These are phyloP conservation scores for Nomada ferruginata DNA, from an alignment of 2,888 invertebrate species.

Conservation along the genomic window DNA sequence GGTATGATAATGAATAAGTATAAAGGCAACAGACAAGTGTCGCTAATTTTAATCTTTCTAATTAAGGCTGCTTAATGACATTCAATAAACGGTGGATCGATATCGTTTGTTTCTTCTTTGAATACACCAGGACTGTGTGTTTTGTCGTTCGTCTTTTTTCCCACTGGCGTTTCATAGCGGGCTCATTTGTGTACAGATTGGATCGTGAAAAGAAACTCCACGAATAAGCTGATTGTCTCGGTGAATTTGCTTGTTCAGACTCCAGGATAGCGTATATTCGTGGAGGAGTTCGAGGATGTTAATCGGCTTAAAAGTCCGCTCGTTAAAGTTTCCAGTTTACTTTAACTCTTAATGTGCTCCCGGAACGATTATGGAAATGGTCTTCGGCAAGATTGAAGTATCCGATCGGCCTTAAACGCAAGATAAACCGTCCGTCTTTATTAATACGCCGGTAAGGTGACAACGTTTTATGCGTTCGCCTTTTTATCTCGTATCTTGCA, in stretches of 20 bases:
- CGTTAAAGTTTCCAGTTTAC: constrained; percentile 64
- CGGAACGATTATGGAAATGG: constrained; percentile 62
- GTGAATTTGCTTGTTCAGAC: constrained; percentile 39
- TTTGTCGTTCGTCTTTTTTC: not conserved
- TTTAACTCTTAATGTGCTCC: constrained; percentile 53
- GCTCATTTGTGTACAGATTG: constrained; percentile 46
- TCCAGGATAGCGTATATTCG: constrained; percentile 38
- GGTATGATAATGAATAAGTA: not conserved
- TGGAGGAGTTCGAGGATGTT: constrained; percentile 57
- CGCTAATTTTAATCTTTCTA: not conserved
- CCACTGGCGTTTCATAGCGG: constrained; percentile 16
- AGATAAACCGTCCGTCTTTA: constrained; percentile 44
- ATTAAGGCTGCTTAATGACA: not conserved
- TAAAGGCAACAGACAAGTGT: not conserved
- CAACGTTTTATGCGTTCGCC: constrained; percentile 2
- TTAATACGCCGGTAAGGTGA: constrained; percentile 13
- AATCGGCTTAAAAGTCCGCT: constrained; percentile 66
- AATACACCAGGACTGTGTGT: not conserved
- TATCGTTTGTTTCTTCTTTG: constrained; percentile 1
- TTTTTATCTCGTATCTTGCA: constrained; percentile 22
- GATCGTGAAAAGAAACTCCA: constrained; percentile 49
- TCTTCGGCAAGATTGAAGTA: constrained; percentile 37
- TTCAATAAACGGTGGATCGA: not conserved
- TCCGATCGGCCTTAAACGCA: constrained; percentile 45
- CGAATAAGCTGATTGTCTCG: constrained; percentile 51